Evolutionary conservation across 2,797 vertebrate genomes (phyloP), one percentile per base, ranked within the genome.

Genomic region (Valencia hispanica): DNA sequence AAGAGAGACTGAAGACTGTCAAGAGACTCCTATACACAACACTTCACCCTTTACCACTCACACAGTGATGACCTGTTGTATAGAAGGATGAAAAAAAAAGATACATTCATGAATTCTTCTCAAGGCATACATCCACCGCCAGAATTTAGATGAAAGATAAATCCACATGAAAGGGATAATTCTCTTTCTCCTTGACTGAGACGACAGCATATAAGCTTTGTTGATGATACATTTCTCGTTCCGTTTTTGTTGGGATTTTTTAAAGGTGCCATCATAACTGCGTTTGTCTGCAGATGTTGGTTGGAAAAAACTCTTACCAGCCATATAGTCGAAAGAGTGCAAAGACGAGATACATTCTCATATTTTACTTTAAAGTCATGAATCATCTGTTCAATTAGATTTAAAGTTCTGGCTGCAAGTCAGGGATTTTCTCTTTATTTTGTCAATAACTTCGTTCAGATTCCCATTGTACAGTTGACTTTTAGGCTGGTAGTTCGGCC

Each of bases 131-230:
- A 43, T 79, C 88, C 75, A 76, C 50, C 74, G 84, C 77, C 72
- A 74, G 83, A 86, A 82, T 86, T 79, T 48, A 83, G 87, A 89
- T 88, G 82, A 93, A 92, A 90, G 88, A 41, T 70, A 81, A 86
- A 83, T 68, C 63, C 41, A 68, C 80, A 91, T 89, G 70, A 91
- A 93, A 92, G 75, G 10, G 22, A 73, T 59, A 34, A 59, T 32
- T 48, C 48, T 48, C 63, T 43, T 74, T 74, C 51, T 81, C 66
- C 73, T 75, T 82, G 68, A 78, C 36, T 14, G 32, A 69, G 41
- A 43, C 45, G 43, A 81, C 80, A 65, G 65, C 85, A 86, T 81
- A 55, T 61, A 77, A 79, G 79, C 59, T 25, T 68, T 78, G 36
- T 75, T 48, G 17, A 30, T 36, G 27, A 0, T 59, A 73, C 68